phyloP scores from a whole-genome alignment of 1,140 invertebrate genomes.

The Holotrichia oblita region DNA sequence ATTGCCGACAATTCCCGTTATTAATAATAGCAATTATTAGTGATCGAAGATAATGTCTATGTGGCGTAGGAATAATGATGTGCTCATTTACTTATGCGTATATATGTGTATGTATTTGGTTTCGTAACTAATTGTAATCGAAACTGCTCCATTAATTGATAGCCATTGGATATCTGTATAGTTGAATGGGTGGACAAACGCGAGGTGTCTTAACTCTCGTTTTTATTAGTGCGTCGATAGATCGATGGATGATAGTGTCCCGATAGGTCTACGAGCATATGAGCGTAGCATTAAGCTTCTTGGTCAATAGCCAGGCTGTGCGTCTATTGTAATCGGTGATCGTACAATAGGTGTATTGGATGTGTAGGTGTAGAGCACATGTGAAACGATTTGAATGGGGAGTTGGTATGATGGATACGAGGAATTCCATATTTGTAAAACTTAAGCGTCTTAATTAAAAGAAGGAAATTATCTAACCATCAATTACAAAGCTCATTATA shows the following conservation, averaged over 20 bases:
- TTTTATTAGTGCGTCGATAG: slow-evolving; percentile 18
- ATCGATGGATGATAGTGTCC: not conserved
- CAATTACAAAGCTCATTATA: no score
- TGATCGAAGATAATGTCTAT: slow-evolving; percentile 20
- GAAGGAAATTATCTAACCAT: no score
- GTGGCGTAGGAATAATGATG: not conserved
- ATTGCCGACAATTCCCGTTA: slow-evolving; percentile 33
- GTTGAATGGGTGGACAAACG: slow-evolving; percentile 22
- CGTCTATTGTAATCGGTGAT: no score
- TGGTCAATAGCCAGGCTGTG: no score
- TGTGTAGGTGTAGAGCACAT: no score
- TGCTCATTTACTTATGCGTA: not conserved
- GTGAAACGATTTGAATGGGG: no score
- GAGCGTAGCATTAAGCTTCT: no score
- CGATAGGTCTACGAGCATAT: no score
- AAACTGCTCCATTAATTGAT: slow-evolving; percentile 26
- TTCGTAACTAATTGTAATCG: slow-evolving; percentile 28
- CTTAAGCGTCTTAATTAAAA: no score
- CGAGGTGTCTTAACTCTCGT: slow-evolving; percentile 10
- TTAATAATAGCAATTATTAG: slow-evolving; percentile 33
- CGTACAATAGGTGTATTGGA: no score
- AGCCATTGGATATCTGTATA: slow-evolving; percentile 8
- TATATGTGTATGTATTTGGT: not conserved
- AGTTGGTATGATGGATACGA: no score
- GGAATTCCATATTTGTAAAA: no score